These are phyloP conservation scores for Dione vanillae DNA, from an alignment of 2,888 invertebrate species.

Conservation along the genomic window DNA sequence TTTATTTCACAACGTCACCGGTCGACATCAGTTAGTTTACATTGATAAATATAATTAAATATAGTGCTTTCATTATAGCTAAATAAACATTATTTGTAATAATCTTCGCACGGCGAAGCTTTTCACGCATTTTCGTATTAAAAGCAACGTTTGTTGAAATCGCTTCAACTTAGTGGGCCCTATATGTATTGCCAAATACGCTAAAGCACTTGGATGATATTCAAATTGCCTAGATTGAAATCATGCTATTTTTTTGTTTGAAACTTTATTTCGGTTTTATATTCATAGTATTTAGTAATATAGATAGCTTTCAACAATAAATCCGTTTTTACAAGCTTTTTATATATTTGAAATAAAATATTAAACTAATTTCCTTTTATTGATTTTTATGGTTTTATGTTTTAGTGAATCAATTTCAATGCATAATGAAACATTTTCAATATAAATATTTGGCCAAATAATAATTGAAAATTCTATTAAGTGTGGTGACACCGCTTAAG, in stretches of 20 bases:
- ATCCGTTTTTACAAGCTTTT: too few species aligned
- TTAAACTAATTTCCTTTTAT: too few species aligned
- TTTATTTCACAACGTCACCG: conserved; percentile 54
- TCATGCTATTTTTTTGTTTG: not conserved
- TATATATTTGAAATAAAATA: too few species aligned
- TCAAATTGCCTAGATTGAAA: not conserved
- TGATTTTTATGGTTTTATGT: not conserved
- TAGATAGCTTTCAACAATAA: too few species aligned
- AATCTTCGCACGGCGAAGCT: not conserved
- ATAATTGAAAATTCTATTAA: too few species aligned
- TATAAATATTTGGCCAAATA: too few species aligned
- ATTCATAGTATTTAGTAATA: too few species aligned
- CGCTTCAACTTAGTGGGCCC: not conserved
- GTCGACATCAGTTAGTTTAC: conserved; percentile 12
- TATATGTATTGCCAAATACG: not conserved
- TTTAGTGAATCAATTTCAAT: not conserved
- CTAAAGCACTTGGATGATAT: not conserved
- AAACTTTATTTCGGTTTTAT: not conserved
- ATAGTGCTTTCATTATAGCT: not conserved
- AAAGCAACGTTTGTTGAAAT: not conserved
- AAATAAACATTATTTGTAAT: not conserved
- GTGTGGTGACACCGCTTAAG: too few species aligned
- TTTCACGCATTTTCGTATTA: not conserved
- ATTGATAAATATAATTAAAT: not conserved
- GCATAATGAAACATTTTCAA: too few species aligned